A percentile compares a stretch with the other conserved stretches of the same genome.
phyloP scores from a whole-genome alignment of 1,140 invertebrate genomes.

The Globodera rostochiensis region DNA sequence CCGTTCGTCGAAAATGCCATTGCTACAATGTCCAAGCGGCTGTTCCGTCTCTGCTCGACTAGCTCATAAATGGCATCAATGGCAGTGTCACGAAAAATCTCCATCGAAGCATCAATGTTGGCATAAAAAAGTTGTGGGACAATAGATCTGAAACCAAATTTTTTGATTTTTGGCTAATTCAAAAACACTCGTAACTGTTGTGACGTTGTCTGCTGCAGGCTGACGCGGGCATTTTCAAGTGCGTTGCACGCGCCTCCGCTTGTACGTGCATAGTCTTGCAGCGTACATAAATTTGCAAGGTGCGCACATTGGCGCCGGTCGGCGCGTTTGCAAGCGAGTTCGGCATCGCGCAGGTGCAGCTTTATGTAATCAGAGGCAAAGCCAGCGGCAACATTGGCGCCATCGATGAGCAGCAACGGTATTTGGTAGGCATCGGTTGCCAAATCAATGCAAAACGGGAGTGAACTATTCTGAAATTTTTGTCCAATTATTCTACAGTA shows the following conservation, averaged over 20 bases:
- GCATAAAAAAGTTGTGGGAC: constrained; percentile 48
- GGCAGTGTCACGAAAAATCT: constrained; percentile 49
- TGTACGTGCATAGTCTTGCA: constrained; percentile 52
- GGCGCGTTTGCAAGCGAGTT: constrained; percentile 28
- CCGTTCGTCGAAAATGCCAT: constrained; percentile 46
- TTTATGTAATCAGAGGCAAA: constrained; percentile 37
- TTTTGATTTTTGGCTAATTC: constrained; percentile 8
- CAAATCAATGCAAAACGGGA: neutral
- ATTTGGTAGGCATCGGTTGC: constrained; percentile 12
- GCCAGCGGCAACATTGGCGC: constrained; percentile 22
- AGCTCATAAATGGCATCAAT: constrained; percentile 53
- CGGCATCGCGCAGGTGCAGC: constrained; percentile 33
- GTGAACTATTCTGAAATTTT: neutral
- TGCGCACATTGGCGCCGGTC: constrained; percentile 45
- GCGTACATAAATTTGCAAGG: constrained; percentile 52
- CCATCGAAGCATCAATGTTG: constrained; percentile 49
- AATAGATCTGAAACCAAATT: constrained; percentile 10
- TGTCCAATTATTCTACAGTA: neutral
- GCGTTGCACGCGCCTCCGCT: constrained; percentile 38
- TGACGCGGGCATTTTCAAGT: constrained; percentile 31
- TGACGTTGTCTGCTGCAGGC: neutral
- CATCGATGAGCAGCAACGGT: constrained; percentile 4
- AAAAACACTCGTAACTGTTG: neutral
- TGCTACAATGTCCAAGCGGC: constrained; percentile 40
- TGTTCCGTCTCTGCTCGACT: constrained; percentile 29